Evolutionary conservation across 2,797 vertebrate genomes (phyloP), one percentile per base, ranked within the genome.

Genomic region (Channa striata): DNA sequence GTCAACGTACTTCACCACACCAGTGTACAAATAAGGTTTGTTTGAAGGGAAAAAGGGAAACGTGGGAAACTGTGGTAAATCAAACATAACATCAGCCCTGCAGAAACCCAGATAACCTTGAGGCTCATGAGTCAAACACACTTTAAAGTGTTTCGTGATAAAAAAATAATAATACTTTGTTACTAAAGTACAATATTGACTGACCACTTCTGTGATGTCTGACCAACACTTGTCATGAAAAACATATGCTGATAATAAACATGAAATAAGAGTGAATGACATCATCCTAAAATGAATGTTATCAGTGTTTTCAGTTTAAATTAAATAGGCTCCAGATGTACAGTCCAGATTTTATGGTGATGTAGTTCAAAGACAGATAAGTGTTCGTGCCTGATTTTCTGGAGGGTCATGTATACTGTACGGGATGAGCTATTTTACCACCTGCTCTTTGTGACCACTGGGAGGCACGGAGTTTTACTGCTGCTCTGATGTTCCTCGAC

Each of bases 361-460:
- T 36, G 40, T 13, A 66, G 30, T 25, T 63, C 10, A 49, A 59
- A 0, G 17, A 6, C 9, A 48, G 52, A n/a, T 17, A 58, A 19
- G 20, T 33, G 47, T 69, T 51, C 36, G 25, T 30, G 4, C 25
- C 6, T 4, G 25, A 6, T 49, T 65, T 65, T 59, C 17, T 36
- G 40, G 8, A 39, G 63, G 14, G 37, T n/a, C 44, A 62, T 42
- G 34, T 48, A 17, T 21, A 11, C 33, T n/a, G 8, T 19, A 12
- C 20, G 68, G 54, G 36, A 33, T 33, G 59, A 53, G 11, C 33
- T 66, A 68, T 77, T 78, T 74, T 78, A 47, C 46, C 80, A 89
- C 75, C 72, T 92, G 90, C 68, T 70, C 53, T 77, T 59, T 61
- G 68, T 87, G 73, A 87, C 77, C 65, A 64, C 53, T 30, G 57